Base-by-base conservation (phyloP, 1,140 invertebrate genomes). In the Drosophila ohnishii region DNA sequence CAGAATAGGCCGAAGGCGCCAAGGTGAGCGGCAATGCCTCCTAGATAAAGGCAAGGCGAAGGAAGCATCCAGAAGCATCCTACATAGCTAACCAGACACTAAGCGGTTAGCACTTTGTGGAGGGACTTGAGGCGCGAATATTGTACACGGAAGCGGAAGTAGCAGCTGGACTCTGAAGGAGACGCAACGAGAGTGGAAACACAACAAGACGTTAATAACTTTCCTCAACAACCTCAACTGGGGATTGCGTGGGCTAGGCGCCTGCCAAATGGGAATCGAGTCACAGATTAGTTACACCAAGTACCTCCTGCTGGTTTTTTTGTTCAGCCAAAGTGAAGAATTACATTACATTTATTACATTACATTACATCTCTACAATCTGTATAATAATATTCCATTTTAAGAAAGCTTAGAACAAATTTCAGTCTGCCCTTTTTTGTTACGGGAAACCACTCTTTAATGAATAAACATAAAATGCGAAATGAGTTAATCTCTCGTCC, bases 1-100 rank as follows among this genome's bases (percentile, higher is more conserved):
- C 80, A 59, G 39, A 34, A 64, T 70, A 53, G 62, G 37, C 58
- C 53, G n/a, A 14, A n/a, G 48, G 14, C 53, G 40, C 28, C 10
- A 2, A 56, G 40, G 10, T 13, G n/a, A 45, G 16, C 0, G 34
- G 9, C 11, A 48, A 10, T 42, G 10, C 19, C 39, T 34, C 25
- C 34, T 44, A 69, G 76, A 69, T 83, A 65, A 51, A 66, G 66
- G 50, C 62, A 63, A 59, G 66, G 55, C 62, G 63, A 60, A 61
- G 72, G 59, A 79, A 65, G 57, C 22, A 60, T 7, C 22, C 16
- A 50, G 11, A 57, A 55, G 47, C 48, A 22, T 22, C 70, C 64
- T 50, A 56, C 66, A 62, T 45, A 76, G 51, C 76, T 84, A 76
- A 71, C 80, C 81, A 76, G 56, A n/a, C 61, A 71, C 44, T 79